A percentile compares a stretch with the other conserved stretches of the same genome.
Evolutionary conservation across 2,113 vertebrate species (phyloP).

Genomic region (Columbina picui): DNA sequence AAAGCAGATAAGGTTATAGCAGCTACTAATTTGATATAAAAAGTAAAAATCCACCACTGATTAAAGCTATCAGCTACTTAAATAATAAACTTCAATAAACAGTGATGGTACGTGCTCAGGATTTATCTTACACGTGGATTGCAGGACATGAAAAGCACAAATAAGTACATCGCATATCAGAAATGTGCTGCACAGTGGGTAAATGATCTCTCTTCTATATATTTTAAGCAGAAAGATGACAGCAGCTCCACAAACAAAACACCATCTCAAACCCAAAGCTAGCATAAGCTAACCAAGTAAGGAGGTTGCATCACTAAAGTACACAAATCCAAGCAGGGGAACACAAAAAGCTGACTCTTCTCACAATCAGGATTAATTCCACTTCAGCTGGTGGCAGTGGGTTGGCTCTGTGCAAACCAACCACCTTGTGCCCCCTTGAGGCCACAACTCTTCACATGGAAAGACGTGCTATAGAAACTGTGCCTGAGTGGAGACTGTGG

Average conservation of each 20-base stretch:
- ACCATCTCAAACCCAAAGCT: accelerated
- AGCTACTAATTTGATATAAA: background rate
- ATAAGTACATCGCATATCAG: background rate
- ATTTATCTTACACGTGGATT: background rate
- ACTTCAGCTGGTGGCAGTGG: background rate
- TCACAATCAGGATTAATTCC: accelerated
- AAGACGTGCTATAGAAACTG: background rate
- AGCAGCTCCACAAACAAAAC: background rate
- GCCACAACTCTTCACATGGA: background rate
- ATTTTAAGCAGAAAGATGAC: background rate
- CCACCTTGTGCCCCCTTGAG: background rate
- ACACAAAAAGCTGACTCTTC: background rate
- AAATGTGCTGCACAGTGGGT: background rate
- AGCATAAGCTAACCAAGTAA: background rate
- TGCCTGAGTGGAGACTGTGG: accelerated
- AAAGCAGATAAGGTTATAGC: background rate
- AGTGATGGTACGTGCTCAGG: background rate
- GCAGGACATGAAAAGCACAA: background rate
- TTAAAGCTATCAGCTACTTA: background rate
- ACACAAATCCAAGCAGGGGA: background rate
- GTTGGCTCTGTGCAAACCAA: background rate
- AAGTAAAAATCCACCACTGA: background rate
- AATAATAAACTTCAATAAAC: background rate
- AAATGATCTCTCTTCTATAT: background rate
- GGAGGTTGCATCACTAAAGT: too few species aligned